Conservation (phyloP, 2,888 invertebrate genomes). For the Spialia ferax region DNA sequence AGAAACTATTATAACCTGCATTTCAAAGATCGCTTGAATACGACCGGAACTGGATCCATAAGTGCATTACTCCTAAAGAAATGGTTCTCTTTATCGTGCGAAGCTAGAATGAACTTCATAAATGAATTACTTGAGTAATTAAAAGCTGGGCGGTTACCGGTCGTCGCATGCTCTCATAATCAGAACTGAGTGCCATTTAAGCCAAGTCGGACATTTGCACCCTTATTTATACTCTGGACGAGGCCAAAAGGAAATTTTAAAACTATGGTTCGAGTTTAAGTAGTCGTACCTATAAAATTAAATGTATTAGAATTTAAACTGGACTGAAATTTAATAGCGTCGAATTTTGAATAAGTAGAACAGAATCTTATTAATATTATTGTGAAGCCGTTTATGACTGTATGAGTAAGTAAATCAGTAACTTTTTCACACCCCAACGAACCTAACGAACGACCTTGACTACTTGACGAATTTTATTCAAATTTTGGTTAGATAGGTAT, state of each 20-base stretch:
- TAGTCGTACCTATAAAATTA: no score
- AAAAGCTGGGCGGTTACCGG: constrained; percentile 47
- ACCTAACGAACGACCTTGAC: no score
- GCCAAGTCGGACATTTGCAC: not conserved
- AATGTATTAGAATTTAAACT: no score
- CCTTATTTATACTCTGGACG: not conserved
- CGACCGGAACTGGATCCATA: not conserved
- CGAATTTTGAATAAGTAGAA: no score
- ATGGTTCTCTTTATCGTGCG: not conserved
- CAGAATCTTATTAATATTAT: no score
- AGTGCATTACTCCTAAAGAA: not conserved
- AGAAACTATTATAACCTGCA: not conserved
- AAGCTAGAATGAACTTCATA: constrained; percentile 57
- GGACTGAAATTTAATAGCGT: no score
- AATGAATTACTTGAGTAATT: constrained; percentile 58
- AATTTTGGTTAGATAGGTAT: no score
- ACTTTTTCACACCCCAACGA: no score
- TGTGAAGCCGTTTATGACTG: no score
- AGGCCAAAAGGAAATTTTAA: not conserved
- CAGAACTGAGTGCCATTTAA: constrained; percentile 19
- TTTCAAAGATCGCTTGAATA: constrained; percentile 2
- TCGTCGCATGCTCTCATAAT: constrained; percentile 14
- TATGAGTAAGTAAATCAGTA: no score
- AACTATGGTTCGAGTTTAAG: no score
- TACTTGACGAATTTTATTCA: no score